Conservation (phyloP, 2,888 invertebrate species). For the Sinelater perroti region DNA sequence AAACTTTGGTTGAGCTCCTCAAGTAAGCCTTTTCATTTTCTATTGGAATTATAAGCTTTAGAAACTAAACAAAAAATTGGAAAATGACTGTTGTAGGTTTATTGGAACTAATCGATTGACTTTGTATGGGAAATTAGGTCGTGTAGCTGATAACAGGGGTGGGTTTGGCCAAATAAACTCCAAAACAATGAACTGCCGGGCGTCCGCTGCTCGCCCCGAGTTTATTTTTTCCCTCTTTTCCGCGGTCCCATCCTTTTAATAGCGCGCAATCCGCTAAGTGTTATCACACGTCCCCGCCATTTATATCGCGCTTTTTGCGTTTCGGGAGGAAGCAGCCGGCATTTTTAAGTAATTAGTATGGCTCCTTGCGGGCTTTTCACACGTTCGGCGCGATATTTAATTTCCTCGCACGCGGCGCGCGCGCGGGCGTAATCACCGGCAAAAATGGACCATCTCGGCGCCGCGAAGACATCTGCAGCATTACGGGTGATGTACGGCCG, state of each 20-base stretch:
- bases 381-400: conserved; percentile 19
- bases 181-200: too few relatives aligned
- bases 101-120: too few relatives aligned
- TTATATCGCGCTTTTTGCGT: conserved; percentile 26
- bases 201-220: too few relatives aligned
- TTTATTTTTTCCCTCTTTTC: conserved; percentile 24
- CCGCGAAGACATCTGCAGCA: conserved; percentile 47
- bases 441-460: conserved; percentile 27
- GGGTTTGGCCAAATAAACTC: too few relatives aligned
- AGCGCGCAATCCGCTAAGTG: conserved; percentile 33
- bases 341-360: conserved; percentile 35
- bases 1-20: too few relatives aligned
- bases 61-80: too few relatives aligned
- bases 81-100: too few relatives aligned
- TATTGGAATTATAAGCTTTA: too few relatives aligned
- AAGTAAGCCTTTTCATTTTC: too few relatives aligned
- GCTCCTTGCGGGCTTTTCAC: conserved; percentile 18
- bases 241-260: conserved; percentile 22
- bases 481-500: conserved; percentile 51
- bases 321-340: conserved; percentile 23
- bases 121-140: too few relatives aligned
- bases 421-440: conserved; percentile 14
- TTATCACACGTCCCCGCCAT: conserved; percentile 35
- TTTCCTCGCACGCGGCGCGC: conserved; percentile 22
- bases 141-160: too few relatives aligned